These are phyloP conservation scores for Drosophila ustulata DNA, from an alignment of 2,888 invertebrate species.

Conservation along the genomic window DNA sequence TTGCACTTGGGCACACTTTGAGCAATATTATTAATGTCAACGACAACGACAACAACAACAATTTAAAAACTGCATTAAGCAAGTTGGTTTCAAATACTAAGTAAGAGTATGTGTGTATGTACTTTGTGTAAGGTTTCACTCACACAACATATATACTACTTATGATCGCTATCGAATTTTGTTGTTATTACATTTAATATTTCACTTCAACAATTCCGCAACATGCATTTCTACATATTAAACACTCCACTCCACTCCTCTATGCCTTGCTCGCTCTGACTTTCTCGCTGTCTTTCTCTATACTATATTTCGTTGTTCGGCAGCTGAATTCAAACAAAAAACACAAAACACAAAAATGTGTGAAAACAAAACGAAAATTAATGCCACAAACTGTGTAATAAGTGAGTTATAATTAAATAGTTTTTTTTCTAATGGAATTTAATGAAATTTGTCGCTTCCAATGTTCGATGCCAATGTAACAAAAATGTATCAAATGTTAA, in stretches of 20 bases:
- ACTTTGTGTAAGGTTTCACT: conserved; percentile 33
- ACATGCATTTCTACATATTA: conserved; percentile 45
- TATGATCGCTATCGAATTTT: not conserved
- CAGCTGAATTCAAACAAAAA: conserved; percentile 44
- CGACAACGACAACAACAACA: not conserved
- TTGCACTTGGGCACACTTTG: conserved; percentile 26
- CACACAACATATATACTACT: conserved; percentile 3
- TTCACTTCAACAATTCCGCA: conserved; percentile 46
- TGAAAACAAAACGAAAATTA: not conserved
- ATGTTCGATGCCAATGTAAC: conserved; percentile 49
- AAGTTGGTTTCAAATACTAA: conserved; percentile 38
- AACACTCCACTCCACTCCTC: conserved; percentile 9
- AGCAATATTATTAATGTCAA: conserved; percentile 24
- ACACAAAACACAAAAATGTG: conserved; percentile 16
- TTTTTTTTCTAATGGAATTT: not conserved
- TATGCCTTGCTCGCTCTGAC: conserved; percentile 1
- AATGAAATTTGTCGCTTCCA: conserved; percentile 52
- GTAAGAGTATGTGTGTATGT: conserved; percentile 19
- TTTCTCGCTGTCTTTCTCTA: conserved; percentile 8
- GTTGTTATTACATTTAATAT: conserved; percentile 1
- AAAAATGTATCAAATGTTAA: conserved; percentile 59
- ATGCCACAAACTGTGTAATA: conserved; percentile 41
- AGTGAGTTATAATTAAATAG: conserved; percentile 20
- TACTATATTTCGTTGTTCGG: conserved; percentile 37
- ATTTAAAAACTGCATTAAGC: not conserved